A percentile compares a stretch with the other conserved stretches of the same genome.
phyloP scores from a whole-genome alignment of 2,888 invertebrate genomes.

The Nowickia ferox region DNA sequence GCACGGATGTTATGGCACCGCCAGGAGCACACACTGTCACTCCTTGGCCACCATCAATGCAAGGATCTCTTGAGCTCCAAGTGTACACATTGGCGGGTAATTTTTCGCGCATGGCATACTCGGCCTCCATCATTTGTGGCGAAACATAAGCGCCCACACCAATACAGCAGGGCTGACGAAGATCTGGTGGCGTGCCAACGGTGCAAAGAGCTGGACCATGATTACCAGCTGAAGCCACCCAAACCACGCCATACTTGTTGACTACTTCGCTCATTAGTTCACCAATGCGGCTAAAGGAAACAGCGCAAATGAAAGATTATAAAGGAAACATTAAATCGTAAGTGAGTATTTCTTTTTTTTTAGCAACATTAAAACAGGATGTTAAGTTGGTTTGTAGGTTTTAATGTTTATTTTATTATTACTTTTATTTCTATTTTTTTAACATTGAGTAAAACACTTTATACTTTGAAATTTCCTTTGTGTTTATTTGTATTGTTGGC shows the following conservation, averaged over 20 bases:
- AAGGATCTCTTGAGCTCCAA: constrained; percentile 95
- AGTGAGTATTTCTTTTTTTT: constrained; percentile 9
- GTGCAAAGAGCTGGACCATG: constrained; percentile 90
- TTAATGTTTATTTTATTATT: not conserved
- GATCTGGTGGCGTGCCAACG: constrained; percentile 94
- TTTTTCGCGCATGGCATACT: constrained; percentile 94
- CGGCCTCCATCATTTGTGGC: constrained; percentile 98
- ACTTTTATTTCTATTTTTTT: not conserved
- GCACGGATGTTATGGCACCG: constrained; percentile 96
- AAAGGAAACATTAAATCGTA: constrained; percentile 57
- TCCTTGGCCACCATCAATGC: constrained; percentile 94
- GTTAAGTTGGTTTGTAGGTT: constrained; percentile 40
- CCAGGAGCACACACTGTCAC: constrained; percentile 96
- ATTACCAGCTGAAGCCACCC: constrained; percentile 98
- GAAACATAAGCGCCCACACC: constrained; percentile 98
- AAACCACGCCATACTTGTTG: constrained; percentile 94
- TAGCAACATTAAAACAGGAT: constrained; percentile 31
- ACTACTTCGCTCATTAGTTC: constrained; percentile 94
- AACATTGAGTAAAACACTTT: constrained; percentile 63
- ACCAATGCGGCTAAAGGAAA: constrained; percentile 86
- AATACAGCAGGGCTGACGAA: constrained; percentile 91
- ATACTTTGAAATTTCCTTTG: constrained; percentile 71
- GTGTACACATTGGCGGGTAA: constrained; percentile 94
- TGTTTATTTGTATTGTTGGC: constrained; percentile 28
- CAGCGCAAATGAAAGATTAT: constrained; percentile 33